phyloP scores from a whole-genome alignment of 2,113 vertebrate genomes.

The Anarrhichthys ocellatus region DNA sequence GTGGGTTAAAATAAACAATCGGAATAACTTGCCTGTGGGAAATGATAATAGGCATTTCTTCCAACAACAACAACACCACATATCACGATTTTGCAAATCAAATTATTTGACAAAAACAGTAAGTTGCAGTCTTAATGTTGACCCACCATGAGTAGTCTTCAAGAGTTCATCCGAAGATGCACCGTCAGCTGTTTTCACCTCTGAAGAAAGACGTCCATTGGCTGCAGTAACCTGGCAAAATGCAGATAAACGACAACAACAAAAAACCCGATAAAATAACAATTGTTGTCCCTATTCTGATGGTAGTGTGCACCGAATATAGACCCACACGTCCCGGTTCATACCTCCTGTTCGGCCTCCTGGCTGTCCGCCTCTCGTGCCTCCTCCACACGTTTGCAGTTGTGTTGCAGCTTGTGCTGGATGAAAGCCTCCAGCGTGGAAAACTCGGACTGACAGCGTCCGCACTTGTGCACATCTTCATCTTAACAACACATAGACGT shows the following conservation, averaged over 20 bases:
- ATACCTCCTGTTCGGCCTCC: conserved; percentile 76
- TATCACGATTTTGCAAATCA: background rate
- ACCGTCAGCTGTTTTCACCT: conserved; percentile 55
- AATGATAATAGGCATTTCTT: background rate
- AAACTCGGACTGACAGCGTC: conserved; percentile 94
- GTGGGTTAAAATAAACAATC: background rate
- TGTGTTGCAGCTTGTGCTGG: conserved; percentile 93
- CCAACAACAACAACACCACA: background rate
- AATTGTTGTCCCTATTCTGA: background rate
- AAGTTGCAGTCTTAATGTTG: background rate
- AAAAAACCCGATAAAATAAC: no score
- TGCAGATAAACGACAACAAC: background rate
- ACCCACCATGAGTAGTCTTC: conserved; percentile 58
- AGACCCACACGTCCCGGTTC: background rate
- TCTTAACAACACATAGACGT: conserved; percentile 74
- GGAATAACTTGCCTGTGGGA: background rate
- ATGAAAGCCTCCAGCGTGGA: conserved; percentile 94
- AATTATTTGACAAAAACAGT: background rate
- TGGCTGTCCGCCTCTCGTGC: conserved; percentile 65
- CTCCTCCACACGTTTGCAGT: conserved; percentile 85
- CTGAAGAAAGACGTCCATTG: conserved; percentile 47
- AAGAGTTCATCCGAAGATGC: conserved; percentile 58
- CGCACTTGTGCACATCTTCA: conserved; percentile 94
- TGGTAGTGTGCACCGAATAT: background rate
- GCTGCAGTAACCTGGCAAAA: conserved; percentile 57